Evolutionary conservation across 1,140 invertebrate species (phyloP).

Genomic region (Drosophila setifemur): DNA sequence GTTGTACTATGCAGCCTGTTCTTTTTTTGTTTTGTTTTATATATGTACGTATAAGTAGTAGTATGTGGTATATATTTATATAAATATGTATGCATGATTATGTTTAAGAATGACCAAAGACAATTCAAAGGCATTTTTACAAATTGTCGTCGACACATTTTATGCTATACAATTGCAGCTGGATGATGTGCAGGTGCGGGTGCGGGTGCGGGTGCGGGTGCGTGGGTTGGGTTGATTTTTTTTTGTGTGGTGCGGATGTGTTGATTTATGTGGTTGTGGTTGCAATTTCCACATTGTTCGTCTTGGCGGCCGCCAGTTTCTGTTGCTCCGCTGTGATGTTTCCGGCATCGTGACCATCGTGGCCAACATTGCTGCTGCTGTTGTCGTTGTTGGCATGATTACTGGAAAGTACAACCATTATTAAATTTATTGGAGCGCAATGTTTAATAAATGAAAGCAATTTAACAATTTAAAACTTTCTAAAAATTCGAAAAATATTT

Average conservation of each 20-base stretch:
- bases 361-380: slow-evolving; percentile 49
- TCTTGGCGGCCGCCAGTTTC: slow-evolving; percentile 37
- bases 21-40: no score
- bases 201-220: slow-evolving; percentile 1
- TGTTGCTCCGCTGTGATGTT: slow-evolving; percentile 51
- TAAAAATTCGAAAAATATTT: no score
- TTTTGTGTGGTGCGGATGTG: no score
- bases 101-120: slow-evolving; percentile 59
- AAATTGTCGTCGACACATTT: slow-evolving; percentile 23
- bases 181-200: slow-evolving; percentile 2
- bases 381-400: slow-evolving; percentile 70
- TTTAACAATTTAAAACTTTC: no score
- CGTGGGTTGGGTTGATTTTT: no score
- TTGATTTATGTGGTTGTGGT: slow-evolving; percentile 70
- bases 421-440: no score
- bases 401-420: slow-evolving; percentile 17
- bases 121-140: slow-evolving; percentile 69
- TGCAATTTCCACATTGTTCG: slow-evolving; percentile 62
- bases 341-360: slow-evolving; percentile 25
- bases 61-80: slow-evolving; percentile 63
- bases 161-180: slow-evolving; percentile 49
- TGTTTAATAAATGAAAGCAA: no score
- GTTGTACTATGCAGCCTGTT: slow-evolving; percentile 69
- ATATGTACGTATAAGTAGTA: slow-evolving; percentile 69
- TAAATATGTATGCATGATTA: slow-evolving; percentile 77